Evolutionary conservation across 2,113 vertebrate species (phyloP).

Genomic region (Gracilinanus agilis): DNA sequence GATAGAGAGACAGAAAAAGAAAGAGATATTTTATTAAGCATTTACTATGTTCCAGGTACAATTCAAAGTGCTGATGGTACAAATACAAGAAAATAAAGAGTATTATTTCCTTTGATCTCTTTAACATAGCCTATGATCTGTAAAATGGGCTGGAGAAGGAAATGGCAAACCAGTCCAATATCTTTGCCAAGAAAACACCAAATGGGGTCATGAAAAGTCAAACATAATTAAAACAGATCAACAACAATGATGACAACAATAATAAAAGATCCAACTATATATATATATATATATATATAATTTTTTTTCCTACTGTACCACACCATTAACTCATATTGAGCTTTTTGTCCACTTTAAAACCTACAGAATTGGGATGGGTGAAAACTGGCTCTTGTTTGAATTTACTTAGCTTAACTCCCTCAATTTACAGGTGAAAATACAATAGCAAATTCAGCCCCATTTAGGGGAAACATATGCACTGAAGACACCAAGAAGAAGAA

Average conservation of each 20-base stretch:
- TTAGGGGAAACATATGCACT: background rate
- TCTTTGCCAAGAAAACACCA: background rate
- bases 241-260: background rate
- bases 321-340: background rate
- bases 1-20: background rate
- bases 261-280: no score
- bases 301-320: background rate
- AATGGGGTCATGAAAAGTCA: background rate
- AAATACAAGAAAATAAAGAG: background rate
- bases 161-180: background rate
- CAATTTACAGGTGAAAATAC: background rate
- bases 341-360: background rate
- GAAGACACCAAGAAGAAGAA: background rate
- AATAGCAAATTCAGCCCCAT: background rate
- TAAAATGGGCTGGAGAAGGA: background rate
- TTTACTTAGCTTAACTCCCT: background rate
- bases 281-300: no score
- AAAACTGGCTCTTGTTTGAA: background rate
- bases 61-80: background rate
- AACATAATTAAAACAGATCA: background rate
- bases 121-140: background rate
- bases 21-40: background rate
- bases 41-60: background rate
- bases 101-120: background rate
- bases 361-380: background rate